Conservation (phyloP, 2,888 invertebrate genomes). For the Phyllotreta cruciferae region DNA sequence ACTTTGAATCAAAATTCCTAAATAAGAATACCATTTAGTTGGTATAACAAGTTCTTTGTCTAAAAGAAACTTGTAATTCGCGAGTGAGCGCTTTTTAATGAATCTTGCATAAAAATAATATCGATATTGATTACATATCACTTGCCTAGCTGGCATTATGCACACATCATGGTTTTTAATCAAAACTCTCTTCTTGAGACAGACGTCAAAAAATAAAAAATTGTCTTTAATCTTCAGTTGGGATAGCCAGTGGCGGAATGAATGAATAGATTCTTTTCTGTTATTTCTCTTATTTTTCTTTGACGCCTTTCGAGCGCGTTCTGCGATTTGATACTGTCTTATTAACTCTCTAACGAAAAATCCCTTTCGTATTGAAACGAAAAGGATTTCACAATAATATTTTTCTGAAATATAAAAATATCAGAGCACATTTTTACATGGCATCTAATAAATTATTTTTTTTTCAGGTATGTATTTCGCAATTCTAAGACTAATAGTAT, state of each 20-base stretch:
- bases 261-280: conserved; percentile 35
- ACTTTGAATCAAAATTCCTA: too few relatives aligned
- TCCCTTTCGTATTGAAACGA: conserved; percentile 9
- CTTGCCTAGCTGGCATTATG: conserved; percentile 21
- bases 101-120: background rate
- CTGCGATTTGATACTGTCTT: conserved; percentile 32
- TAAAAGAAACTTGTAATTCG: too few relatives aligned
- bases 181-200: conserved; percentile 29
- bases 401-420: background rate
- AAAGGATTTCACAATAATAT: background rate
- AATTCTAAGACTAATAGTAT: conserved; percentile 47
- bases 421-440: background rate
- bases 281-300: conserved; percentile 26
- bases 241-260: conserved; percentile 48
- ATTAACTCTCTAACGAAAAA: conserved; percentile 34
- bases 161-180: conserved; percentile 42
- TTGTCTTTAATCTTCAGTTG: conserved; percentile 47
- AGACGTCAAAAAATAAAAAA: conserved; percentile 20
- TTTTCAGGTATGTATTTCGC: conserved; percentile 56
- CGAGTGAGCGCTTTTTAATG: too few relatives aligned
- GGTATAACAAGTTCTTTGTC: too few relatives aligned
- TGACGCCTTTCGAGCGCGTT: conserved; percentile 35
- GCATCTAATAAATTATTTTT: background rate
- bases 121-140: conserved; percentile 24
- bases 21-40: too few relatives aligned